Base-by-base conservation (phyloP, 2,113 vertebrate genomes). In the Nannospalax galili region DNA sequence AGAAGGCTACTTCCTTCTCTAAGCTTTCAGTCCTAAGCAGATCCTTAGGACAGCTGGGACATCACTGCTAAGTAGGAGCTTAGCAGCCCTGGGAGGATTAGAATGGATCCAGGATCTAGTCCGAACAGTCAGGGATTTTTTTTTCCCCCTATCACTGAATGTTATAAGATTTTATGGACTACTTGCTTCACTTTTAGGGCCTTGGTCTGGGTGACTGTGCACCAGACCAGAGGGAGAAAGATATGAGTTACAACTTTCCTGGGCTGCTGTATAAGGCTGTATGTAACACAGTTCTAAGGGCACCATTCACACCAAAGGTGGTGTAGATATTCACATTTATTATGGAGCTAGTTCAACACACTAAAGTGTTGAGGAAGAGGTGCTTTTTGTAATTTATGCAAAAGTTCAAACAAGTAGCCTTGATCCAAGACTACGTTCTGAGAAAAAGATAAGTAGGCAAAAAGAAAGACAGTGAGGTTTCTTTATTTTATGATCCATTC, bases 91-190 rank as follows among this genome's bases (percentile, higher is more conserved):
- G 3, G 48, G 26, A 91, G 30, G 64, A 90, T 93, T 95, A 60
- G 32, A 88, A 67, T 94, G 10, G 64, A 90, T 94, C 94, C 86
- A 88, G 84, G 91, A 93, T 97, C 94, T 94, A 37, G 92, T 94
- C 40, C 3, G 32, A 48, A 85, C 74, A 84, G 84, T 78, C 95
- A 95, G 77, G 81, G 95, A 96, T 78, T 92, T 45, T 65, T 15
- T 22, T 64, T 32, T 84, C 58, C 86, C 40, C 45, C 56, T 84
- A 85, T 81, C 65, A n/a, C 40, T 5, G 9, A 37, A 67, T 73
- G 20, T 92, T 84, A 84, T 1, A 24, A 89, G 26, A 40, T 86
- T 96, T 92, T 78, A n/a, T 88, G 75, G 86, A 94, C 89, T 64
- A 91, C 48, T 79, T 95, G n/a, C 84, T 90, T 96, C 84, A 80